These are phyloP conservation scores for Scaptomyza caliginosa DNA, from an alignment of 2,888 invertebrate genomes.

Conservation along the genomic window DNA sequence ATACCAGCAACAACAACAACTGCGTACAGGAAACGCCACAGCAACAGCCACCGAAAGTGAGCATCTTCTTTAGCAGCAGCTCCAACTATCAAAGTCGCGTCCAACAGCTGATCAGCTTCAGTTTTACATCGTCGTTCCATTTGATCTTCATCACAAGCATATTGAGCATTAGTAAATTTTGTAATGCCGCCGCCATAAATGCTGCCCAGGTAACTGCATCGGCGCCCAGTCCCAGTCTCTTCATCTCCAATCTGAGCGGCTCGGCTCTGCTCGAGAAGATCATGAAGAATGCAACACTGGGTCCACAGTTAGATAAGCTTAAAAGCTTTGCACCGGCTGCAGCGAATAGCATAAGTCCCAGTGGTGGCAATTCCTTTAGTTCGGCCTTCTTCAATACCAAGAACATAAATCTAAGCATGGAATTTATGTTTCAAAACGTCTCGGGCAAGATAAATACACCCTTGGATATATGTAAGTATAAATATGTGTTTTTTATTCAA, in stretches of 20 bases:
- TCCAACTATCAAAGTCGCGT: slow-evolving; percentile 81
- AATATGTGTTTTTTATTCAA: background rate
- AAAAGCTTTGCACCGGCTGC: slow-evolving; percentile 65
- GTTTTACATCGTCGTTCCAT: slow-evolving; percentile 81
- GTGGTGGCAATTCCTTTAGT: slow-evolving; percentile 30
- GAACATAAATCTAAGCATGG: slow-evolving; percentile 59
- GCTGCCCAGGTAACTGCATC: slow-evolving; percentile 67
- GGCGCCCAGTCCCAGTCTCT: slow-evolving; percentile 65
- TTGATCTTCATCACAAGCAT: slow-evolving; percentile 81
- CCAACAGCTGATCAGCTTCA: slow-evolving; percentile 83
- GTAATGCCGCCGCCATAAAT: slow-evolving; percentile 80
- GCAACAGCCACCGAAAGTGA: slow-evolving; percentile 63
- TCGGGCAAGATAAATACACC: slow-evolving; percentile 82
- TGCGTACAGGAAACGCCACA: slow-evolving; percentile 36
- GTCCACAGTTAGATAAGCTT: slow-evolving; percentile 65
- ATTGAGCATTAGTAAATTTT: slow-evolving; percentile 82
- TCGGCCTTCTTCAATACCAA: slow-evolving; percentile 55
- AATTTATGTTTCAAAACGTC: slow-evolving; percentile 80
- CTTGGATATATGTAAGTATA: slow-evolving; percentile 82
- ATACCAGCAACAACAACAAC: slow-evolving; percentile 19
- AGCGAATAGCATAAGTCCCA: slow-evolving; percentile 68
- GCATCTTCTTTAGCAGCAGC: slow-evolving; percentile 81
- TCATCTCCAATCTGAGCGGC: slow-evolving; percentile 76
- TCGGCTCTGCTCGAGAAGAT: slow-evolving; percentile 79
- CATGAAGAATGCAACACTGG: slow-evolving; percentile 64